phyloP scores from a whole-genome alignment of 2,113 vertebrate genomes.

The Nesoenas mayeri region DNA sequence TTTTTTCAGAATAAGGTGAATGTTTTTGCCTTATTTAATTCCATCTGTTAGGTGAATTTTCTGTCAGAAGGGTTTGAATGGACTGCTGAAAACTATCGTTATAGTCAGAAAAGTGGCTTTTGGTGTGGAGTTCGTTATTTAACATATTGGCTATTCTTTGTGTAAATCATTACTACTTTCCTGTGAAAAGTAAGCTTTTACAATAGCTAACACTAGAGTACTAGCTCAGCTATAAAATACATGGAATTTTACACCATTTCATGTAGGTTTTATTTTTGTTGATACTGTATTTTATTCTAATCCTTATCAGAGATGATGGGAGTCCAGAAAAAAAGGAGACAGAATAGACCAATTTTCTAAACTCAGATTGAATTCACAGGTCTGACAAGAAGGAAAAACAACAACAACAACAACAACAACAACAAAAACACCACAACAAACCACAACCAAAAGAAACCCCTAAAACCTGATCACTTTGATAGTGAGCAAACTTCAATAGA shows the following conservation, averaged over 20 bases:
- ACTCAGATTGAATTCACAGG: neutral
- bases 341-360: neutral
- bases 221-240: neutral
- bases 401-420: neutral
- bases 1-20: neutral
- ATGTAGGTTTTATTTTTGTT: neutral
- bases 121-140: neutral
- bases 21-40: neutral
- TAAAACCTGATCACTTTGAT: neutral
- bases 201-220: neutral
- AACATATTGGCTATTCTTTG: neutral
- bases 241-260: neutral
- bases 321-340: neutral
- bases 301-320: neutral
- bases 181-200: neutral
- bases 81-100: neutral
- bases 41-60: neutral
- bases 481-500: neutral
- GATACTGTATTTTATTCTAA: neutral
- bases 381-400: neutral
- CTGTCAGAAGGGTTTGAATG: neutral
- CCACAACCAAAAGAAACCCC: accelerated
- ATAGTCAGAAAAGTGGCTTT: neutral
- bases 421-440: no score
- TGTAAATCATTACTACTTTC: neutral